Evolutionary conservation across 2,797 vertebrate species (phyloP).

Genomic region (Geranospiza caerulescens): DNA sequence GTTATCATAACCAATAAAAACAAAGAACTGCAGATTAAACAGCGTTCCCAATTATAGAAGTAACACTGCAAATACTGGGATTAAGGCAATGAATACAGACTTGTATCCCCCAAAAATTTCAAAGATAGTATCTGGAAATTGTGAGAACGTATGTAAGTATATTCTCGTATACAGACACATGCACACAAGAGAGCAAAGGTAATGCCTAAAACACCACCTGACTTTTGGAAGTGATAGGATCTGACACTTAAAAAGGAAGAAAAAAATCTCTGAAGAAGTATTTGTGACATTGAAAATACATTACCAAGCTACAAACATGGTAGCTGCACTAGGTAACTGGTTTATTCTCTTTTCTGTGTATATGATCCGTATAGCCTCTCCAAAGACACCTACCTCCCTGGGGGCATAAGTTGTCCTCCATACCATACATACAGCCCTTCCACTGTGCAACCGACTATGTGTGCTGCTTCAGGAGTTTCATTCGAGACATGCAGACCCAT

Average conservation of each 20-base stretch:
- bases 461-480: neutral
- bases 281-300: neutral
- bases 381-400: neutral
- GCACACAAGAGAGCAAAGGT: neutral
- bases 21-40: neutral
- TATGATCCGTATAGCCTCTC: neutral
- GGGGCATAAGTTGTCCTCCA: accelerated
- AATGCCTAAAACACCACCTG: neutral
- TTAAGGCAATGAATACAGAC: neutral
- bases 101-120: neutral
- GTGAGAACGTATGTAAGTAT: neutral
- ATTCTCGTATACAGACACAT: neutral
- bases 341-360: neutral
- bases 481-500: neutral
- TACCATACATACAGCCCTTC: neutral
- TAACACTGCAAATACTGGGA: neutral
- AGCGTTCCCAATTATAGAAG: neutral
- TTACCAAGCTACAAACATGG: neutral
- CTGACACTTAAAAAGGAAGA: neutral
- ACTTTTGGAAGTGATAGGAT: neutral
- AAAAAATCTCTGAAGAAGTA: neutral
- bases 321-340: neutral
- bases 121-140: neutral
- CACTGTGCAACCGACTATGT: accelerated
- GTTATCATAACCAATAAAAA: neutral